phyloP scores from a whole-genome alignment of 1,140 invertebrate species.

The Bradynema listronoti region DNA sequence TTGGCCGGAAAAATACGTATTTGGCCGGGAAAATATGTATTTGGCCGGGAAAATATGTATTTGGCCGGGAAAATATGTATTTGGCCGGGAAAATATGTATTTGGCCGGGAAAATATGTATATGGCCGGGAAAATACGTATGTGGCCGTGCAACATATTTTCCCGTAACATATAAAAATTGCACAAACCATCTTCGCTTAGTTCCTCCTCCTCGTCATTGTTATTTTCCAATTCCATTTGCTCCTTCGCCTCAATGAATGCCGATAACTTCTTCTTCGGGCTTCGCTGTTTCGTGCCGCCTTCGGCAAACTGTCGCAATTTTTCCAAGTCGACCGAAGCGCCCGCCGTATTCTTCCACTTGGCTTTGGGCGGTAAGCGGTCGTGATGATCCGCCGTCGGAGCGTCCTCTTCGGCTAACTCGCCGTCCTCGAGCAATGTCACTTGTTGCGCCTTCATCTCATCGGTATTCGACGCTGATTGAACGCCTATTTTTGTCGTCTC shows the following conservation, averaged over 20 bases:
- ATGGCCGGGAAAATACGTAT: no score
- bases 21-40: no score
- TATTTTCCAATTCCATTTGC: conserved; percentile 8
- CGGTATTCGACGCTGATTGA: conserved; percentile 10
- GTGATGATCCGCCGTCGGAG: conserved; percentile 1
- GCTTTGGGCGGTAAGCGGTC: background rate
- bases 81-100: no score
- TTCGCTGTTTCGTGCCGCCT: background rate
- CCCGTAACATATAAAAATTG: no score
- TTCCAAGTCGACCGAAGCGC: conserved; percentile 25
- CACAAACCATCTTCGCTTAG: background rate
- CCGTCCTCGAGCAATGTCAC: conserved; percentile 32
- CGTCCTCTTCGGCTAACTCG: conserved; percentile 33
- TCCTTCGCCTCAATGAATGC: no score
- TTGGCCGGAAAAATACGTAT: no score
- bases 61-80: no score
- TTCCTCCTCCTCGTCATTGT: background rate
- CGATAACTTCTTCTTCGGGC: conserved; percentile 9
- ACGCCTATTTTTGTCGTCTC: background rate
- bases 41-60: no score
- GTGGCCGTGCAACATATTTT: no score
- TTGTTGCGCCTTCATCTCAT: background rate
- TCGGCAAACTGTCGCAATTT: conserved; percentile 12
- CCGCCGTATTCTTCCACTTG: conserved; percentile 28
- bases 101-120: no score